Base-by-base conservation (phyloP, 2,797 vertebrate species). In the Eulemur rubriventer region DNA sequence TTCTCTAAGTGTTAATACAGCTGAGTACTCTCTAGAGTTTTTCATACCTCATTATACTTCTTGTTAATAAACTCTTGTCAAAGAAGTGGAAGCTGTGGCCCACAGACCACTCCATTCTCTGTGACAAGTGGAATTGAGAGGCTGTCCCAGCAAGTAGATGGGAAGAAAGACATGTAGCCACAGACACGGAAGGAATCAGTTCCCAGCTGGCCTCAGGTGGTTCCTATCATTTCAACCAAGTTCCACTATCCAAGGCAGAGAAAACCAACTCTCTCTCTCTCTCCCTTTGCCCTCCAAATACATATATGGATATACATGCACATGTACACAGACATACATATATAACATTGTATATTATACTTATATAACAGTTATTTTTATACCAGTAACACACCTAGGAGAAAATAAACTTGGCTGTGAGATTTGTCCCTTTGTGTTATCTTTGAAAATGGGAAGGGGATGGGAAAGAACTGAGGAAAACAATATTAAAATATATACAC, bases 1-100 rank as follows among this genome's bases (percentile, higher is more conserved):
- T 38, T 65, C 94, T 91, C 33, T 35, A 76, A 85, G 89, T 91
- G 88, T 85, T 96, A 88, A 96, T 73, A 55, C 55, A 78, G 67
- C 78, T 78, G 70, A 84, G 82, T 73, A 69, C 61, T 86, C 80
- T 92, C 86, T 70, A 50, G 75, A 55, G 75, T 95, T 82, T 52
- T 67, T 89, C 86, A 65, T 73, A 78, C 81, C 63, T 94, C 85
- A 26, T 85, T 95, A 84, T 46, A 48, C 72, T 75, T 73, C 75
- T 70, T 67, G 85, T 79, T 69, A 86, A 91, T 52, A 79, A 92
- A 91, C 38, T 61, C 86, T 41, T 80, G 55, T 75, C 48, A 84
- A 92, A 84, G 41, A 69, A 26, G 46, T 11, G 3, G 48, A 89
- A 61, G 11, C 41, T 75, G 22, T 90, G 89, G n/a, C 35, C 61